Base-by-base conservation (phyloP, 2,797 vertebrate genomes). In the Poeciliopsis gracilis region DNA sequence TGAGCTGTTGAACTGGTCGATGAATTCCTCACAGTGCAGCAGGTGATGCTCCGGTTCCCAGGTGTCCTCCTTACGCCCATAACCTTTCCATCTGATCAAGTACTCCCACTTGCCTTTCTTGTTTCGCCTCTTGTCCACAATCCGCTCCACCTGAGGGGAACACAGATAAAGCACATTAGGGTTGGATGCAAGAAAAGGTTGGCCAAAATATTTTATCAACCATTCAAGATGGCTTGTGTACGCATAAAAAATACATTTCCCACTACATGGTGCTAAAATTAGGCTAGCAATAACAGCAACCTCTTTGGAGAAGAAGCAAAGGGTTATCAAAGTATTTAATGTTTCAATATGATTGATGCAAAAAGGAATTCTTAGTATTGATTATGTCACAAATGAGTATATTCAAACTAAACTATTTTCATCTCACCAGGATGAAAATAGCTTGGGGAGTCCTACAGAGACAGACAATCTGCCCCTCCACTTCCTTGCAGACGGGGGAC, bases 31-130 rank as follows among this genome's bases (percentile, higher is more conserved):
- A 72, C 98, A 99, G 94, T 98, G 97, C 77, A 98, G 93, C 4
- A 99, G 95, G 84, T 99, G 98, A 79, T 99, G 95, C 77, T 98
- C 97, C 0, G 98, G 98, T 90, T 99, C 98, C 98, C 98, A 99
- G 0, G 98, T 99, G 92, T 99, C 98, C 91, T 98, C 97, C 0
- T 97, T 97, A 90, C 97, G 97, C 69, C 98, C 97, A 0, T 99
- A 99, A 72, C 98, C 98, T 94, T 98, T 99, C 98, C 98, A 99
- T 76, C 98, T 95, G 84, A 99, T 98, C 28, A 99, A 95, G 88
- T 98, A 99, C 85, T 99, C 98, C 97, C 97, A 99, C 89, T 99
- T 99, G 4, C 98, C 98, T 88, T 99, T 99, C 90, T 97, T 99
- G 94, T 97, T 99, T 93, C 97, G 97, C 85, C 98, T 96, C 93